phyloP scores from a whole-genome alignment of 2,113 vertebrate species.

The Podarcis raffonei region DNA sequence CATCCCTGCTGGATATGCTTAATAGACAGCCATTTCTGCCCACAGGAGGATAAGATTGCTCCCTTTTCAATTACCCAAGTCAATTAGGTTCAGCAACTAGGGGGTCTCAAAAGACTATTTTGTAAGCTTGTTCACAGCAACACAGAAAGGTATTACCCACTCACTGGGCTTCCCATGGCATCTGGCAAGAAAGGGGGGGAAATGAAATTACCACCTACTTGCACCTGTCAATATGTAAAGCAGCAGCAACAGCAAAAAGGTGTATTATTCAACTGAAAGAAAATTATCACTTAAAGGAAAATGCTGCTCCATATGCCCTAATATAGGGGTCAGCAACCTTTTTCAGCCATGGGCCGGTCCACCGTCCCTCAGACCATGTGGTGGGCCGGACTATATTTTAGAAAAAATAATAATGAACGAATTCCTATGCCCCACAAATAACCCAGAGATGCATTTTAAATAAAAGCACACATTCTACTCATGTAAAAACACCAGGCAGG shows the following conservation, averaged over 20 bases:
- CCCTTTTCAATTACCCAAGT: constrained; percentile 59
- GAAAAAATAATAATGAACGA: no score
- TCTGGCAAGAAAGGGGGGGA: constrained; percentile 60
- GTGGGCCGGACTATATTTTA: no score
- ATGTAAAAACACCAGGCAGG: no score
- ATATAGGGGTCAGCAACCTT: background rate
- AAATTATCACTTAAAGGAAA: constrained; percentile 33
- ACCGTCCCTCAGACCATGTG: no score
- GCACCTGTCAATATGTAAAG: constrained; percentile 49
- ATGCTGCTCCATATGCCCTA: background rate
- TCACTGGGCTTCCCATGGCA: constrained; percentile 64
- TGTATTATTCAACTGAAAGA: constrained; percentile 60
- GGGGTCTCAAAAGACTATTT: constrained; percentile 57
- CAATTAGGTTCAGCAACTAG: constrained; percentile 49
- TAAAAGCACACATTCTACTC: no score
- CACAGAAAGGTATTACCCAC: constrained; percentile 65
- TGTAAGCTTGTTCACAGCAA: constrained; percentile 54
- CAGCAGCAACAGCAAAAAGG: constrained; percentile 40
- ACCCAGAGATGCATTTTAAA: no score
- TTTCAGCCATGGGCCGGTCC: no score
- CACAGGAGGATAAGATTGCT: background rate
- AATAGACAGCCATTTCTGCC: constrained; percentile 6
- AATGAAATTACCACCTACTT: constrained; percentile 62
- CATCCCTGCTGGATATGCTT: constrained; percentile 26
- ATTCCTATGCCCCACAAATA: no score